Base-by-base conservation (phyloP, 2,888 invertebrate species). In the Dicyrtomina minuta region DNA sequence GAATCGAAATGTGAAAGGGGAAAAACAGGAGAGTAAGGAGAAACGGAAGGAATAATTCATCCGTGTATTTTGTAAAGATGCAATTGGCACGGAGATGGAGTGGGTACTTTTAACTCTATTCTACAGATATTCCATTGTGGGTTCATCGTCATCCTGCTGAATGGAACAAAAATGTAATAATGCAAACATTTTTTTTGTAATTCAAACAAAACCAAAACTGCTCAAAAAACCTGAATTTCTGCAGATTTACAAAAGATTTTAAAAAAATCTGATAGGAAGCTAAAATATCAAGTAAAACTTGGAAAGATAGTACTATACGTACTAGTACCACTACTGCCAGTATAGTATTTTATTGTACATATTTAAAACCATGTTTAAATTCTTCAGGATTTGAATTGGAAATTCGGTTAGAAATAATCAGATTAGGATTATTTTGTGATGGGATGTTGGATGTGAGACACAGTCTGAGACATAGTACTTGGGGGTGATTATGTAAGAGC, bases 401-500 rank as follows among this genome's bases (percentile, higher is more conserved):
- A 46, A n/a, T 17, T 46, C 33, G 3, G 33, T 33, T n/a, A 8
- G 46, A 46, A 46, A 12, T 4, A 46, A n/a, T n/a, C n/a, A n/a
- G n/a, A n/a, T n/a, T n/a, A n/a, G n/a, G n/a, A n/a, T n/a, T n/a
- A n/a, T n/a, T n/a, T n/a, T n/a, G n/a, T n/a, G n/a, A n/a, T n/a
- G n/a, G n/a, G n/a, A n/a, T n/a, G n/a, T n/a, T n/a, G n/a, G 46
- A n/a, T 15, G 46, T 46, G 17, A 17, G 4, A 17, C 12, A 6
- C 46, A n/a, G 15, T 46, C 5, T 53, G 17, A 6, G n/a, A n/a
- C n/a, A n/a, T n/a, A n/a, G 53, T 53, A 22, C 53, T 53, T 13
- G 53, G 39, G 41, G 20, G 33, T 58, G 39, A 58, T 58, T 58
- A 58, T 58, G 58, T 58, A 41, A 17, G 12, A 58, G 58, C 39